phyloP scores from a whole-genome alignment of 2,113 vertebrate species.

The Corythoichthys haematopterus region DNA sequence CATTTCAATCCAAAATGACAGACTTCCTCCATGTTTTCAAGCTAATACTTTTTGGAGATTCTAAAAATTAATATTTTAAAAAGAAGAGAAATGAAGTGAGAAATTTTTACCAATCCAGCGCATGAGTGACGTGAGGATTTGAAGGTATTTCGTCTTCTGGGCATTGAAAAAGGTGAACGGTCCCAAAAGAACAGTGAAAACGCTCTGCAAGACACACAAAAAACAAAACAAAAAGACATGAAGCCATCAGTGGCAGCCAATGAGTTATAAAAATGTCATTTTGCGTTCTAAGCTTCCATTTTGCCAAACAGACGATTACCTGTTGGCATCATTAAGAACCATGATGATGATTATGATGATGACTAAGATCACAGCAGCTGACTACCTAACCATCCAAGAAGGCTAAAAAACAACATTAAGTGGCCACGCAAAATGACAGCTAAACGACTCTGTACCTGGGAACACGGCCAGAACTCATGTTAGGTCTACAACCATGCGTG shows the following conservation, averaged over 20 bases:
- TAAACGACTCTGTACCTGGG: neutral
- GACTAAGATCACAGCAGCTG: neutral
- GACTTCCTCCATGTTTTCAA: neutral
- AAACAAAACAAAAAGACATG: neutral
- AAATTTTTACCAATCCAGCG: conserved; percentile 91
- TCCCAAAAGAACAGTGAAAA: conserved; percentile 85
- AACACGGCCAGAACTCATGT: neutral
- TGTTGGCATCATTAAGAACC: neutral
- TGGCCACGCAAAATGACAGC: neutral
- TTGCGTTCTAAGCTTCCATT: neutral
- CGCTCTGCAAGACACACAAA: conserved; percentile 63
- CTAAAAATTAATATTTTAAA: neutral
- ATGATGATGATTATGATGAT: no score
- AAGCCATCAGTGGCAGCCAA: neutral
- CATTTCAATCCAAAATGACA: neutral
- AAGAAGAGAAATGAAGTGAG: neutral
- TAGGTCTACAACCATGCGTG: neutral
- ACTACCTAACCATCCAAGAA: neutral
- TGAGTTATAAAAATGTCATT: neutral
- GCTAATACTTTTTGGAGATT: no score
- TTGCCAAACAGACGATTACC: neutral
- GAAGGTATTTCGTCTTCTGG: conserved; percentile 98
- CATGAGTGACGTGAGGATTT: conserved; percentile 94
- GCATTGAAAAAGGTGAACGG: conserved; percentile 96
- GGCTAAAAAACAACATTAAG: neutral